Conservation (phyloP, 2,888 invertebrate species). For the Drosophila eohydei region DNA sequence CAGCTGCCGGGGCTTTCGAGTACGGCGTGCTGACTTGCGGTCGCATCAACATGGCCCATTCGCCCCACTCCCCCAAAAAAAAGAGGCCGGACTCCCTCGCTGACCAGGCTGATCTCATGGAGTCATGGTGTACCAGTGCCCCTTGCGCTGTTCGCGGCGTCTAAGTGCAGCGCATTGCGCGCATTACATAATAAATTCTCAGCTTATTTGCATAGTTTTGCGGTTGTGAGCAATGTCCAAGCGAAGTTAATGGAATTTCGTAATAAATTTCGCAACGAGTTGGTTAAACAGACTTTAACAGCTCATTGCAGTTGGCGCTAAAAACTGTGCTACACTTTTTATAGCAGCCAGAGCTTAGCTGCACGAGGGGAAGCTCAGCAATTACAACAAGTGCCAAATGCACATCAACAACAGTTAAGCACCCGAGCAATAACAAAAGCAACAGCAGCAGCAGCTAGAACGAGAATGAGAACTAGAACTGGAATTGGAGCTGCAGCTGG, state of each 20-base stretch:
- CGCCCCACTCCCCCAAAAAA: neutral
- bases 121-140: neutral
- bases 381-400: slow-evolving; percentile 81
- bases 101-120: slow-evolving; percentile 10
- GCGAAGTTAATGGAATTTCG: slow-evolving; percentile 77
- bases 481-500: neutral
- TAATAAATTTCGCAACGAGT: slow-evolving; percentile 75
- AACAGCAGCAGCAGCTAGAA: neutral
- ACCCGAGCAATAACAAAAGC: slow-evolving; percentile 22
- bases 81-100: neutral
- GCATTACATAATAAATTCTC: slow-evolving; percentile 78
- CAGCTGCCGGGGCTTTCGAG: slow-evolving; percentile 45
- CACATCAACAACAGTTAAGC: slow-evolving; percentile 73
- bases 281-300: slow-evolving; percentile 67
- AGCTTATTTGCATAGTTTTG: slow-evolving; percentile 82
- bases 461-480: neutral
- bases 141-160: slow-evolving; percentile 15
- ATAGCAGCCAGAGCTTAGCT: slow-evolving; percentile 6
- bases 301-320: slow-evolving; percentile 57
- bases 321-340: slow-evolving; percentile 48
- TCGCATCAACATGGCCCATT: slow-evolving; percentile 54
- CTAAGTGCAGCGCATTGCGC: slow-evolving; percentile 68
- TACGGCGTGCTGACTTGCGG: slow-evolving; percentile 65
- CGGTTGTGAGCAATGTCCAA: slow-evolving; percentile 73
- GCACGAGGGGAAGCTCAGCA: slow-evolving; percentile 39